These are phyloP conservation scores for Himalopsyche kuldschensis DNA, from an alignment of 2,888 invertebrate species.

Conservation along the genomic window DNA sequence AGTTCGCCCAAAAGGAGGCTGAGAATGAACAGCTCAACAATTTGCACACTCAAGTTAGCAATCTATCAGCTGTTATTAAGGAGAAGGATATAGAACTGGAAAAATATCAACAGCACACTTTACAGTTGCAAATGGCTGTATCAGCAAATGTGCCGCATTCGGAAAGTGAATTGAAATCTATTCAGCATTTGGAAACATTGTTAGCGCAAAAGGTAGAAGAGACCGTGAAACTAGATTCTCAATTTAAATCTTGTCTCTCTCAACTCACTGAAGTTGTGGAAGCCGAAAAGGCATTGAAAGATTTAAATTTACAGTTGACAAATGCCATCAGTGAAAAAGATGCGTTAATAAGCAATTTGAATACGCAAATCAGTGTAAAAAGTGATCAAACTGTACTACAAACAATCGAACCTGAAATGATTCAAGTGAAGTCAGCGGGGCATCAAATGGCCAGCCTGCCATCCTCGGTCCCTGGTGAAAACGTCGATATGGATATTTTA, in stretches of 20 bases:
- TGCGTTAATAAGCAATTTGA: constrained; percentile 46
- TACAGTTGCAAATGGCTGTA: constrained; percentile 46
- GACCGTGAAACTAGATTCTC: constrained; percentile 19
- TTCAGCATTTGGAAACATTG: constrained; percentile 13
- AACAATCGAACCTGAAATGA: neutral
- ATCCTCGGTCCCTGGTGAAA: constrained; percentile 42
- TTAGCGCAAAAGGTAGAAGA: constrained; percentile 39
- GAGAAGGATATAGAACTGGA: constrained; percentile 57
- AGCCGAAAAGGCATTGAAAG: constrained; percentile 22
- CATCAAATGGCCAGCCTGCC: neutral
- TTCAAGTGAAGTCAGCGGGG: neutral
- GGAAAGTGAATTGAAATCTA: neutral
- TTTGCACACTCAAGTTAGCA: constrained; percentile 59
- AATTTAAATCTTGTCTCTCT: constrained; percentile 25
- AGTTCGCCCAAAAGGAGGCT: constrained; percentile 41
- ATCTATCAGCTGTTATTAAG: constrained; percentile 55
- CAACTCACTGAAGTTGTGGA: constrained; percentile 27
- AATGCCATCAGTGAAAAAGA: constrained; percentile 45
- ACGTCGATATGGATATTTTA: constrained; percentile 47
- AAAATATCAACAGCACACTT: constrained; percentile 47
- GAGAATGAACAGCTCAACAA: constrained; percentile 38
- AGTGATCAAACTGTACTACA: neutral
- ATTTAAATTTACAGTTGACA: constrained; percentile 8
- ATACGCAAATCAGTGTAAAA: constrained; percentile 35
- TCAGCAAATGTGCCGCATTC: neutral